Conservation (phyloP, 2,888 invertebrate species). For the Drosophila quinaria region DNA sequence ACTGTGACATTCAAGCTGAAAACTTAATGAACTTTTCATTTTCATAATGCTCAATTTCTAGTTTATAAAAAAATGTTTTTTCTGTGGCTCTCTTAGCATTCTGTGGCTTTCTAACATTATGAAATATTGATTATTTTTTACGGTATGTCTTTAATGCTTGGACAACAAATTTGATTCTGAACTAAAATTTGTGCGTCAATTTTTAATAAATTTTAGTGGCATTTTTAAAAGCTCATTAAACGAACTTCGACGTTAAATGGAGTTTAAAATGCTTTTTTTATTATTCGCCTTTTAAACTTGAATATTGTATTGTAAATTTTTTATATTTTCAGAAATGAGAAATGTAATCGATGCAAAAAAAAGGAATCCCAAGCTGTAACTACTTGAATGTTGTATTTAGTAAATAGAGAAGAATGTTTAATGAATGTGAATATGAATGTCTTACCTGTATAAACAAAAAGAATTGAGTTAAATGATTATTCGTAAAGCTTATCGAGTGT, state of each 20-base stretch:
- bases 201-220: too few species aligned
- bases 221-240: too few species aligned
- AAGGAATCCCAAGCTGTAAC: constrained; percentile 31
- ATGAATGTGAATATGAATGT: constrained; percentile 19
- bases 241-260: too few species aligned
- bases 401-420: constrained; percentile 19
- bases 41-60: constrained; percentile 21
- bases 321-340: constrained; percentile 29
- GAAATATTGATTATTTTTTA: too few species aligned
- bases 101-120: too few species aligned
- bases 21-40: constrained; percentile 48
- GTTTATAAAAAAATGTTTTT: not conserved
- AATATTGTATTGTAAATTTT: not conserved
- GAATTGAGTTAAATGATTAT: constrained; percentile 30
- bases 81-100: not conserved
- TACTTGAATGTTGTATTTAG: constrained; percentile 47
- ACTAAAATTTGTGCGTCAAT: too few species aligned
- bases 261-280: too few species aligned
- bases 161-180: too few species aligned
- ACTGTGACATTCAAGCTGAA: constrained; percentile 16
- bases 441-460: constrained; percentile 34
- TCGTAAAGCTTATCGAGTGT: constrained; percentile 26
- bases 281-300: not conserved
- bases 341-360: not conserved
- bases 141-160: too few species aligned